Conservation (phyloP, 2,797 vertebrate species). For the Echeneis naucrates region DNA sequence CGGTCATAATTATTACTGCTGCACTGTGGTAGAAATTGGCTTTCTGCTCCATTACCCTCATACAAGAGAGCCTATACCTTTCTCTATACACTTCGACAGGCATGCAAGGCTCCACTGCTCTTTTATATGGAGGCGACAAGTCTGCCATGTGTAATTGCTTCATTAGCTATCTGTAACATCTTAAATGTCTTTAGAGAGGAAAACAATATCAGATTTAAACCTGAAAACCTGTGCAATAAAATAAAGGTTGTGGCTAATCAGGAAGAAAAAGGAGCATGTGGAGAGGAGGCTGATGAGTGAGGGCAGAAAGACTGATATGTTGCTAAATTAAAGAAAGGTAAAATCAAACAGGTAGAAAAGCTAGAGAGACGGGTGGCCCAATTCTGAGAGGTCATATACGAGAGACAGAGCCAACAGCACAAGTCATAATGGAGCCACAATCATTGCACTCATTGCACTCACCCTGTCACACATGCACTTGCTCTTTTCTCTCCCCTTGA, state of each 20-base stretch:
- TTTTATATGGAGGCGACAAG: conserved; percentile 51
- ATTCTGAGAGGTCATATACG: conserved; percentile 31
- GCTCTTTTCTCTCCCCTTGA: conserved; percentile 16
- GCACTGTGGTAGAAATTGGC: conserved; percentile 64
- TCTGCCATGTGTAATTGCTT: conserved; percentile 68
- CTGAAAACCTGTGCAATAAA: conserved; percentile 32
- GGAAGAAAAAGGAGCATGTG: conserved; percentile 5
- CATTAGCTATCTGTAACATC: conserved; percentile 60
- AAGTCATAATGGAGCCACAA: conserved; percentile 51
- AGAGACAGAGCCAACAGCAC: conserved; percentile 38
- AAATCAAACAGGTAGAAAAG: conserved; percentile 35
- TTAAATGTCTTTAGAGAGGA: conserved; percentile 50
- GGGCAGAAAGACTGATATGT: neutral
- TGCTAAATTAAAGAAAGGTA: conserved; percentile 26
- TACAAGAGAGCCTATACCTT: conserved; percentile 45
- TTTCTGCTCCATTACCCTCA: conserved; percentile 73
- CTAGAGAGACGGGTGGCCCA: conserved; percentile 36
- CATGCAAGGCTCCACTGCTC: conserved; percentile 51
- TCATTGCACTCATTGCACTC: conserved; percentile 50
- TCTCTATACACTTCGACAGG: conserved; percentile 45
- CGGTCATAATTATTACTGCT: conserved; percentile 69
- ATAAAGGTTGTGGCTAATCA: conserved; percentile 18
- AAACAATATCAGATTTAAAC: conserved; percentile 46
- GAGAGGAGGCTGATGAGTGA: conserved; percentile 6
- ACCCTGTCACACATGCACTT: conserved; percentile 17